phyloP scores from a whole-genome alignment of 2,113 vertebrate species.

The Neodon shergylaensis region DNA sequence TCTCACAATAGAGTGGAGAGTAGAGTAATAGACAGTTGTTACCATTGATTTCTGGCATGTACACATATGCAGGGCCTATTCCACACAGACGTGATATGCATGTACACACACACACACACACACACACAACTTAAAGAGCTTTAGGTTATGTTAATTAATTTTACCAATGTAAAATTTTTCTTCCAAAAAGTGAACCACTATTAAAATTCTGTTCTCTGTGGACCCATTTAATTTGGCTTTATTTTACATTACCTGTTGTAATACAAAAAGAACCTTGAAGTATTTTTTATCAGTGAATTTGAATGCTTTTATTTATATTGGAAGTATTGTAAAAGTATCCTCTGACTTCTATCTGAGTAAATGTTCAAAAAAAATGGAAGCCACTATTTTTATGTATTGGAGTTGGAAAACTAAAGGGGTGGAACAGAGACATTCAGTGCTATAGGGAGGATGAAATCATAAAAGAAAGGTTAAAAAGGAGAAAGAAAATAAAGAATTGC shows the following conservation, averaged over 20 bases:
- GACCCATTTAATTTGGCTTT: background rate
- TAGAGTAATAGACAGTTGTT: background rate
- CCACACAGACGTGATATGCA: background rate
- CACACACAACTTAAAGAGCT: background rate
- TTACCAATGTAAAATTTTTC: background rate
- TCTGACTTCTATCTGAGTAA: constrained; percentile 31
- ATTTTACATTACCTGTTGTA: background rate
- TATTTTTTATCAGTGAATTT: background rate
- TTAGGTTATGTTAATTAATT: background rate
- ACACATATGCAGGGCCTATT: no score
- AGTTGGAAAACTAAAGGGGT: background rate
- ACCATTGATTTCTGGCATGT: background rate
- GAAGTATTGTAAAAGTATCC: background rate
- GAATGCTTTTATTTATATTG: background rate
- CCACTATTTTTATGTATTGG: background rate
- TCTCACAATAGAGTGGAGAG: background rate
- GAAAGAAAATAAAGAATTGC: background rate
- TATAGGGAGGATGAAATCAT: background rate
- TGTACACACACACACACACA: background rate
- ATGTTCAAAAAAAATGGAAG: background rate
- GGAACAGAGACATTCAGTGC: background rate
- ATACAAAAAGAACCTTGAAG: background rate
- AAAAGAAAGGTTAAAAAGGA: background rate
- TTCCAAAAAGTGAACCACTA: background rate
- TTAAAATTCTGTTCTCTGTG: background rate